phyloP scores from a whole-genome alignment of 35 echinoderm and acorn worm genomes.

The Stichopus chloronotus region DNA sequence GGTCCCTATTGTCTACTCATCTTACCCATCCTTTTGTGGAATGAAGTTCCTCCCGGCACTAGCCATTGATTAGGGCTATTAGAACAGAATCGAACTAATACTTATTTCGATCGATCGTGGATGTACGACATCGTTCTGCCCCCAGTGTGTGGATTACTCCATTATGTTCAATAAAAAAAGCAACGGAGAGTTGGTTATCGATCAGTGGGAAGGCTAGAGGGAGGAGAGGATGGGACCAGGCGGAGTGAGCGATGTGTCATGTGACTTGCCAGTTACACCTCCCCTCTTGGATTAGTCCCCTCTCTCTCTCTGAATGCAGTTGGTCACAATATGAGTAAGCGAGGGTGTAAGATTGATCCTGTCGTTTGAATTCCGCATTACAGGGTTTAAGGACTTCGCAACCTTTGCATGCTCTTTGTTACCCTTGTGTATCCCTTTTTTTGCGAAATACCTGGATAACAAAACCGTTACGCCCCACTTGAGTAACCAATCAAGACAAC shows the following conservation, averaged over 20 bases:
- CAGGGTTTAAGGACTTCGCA: neutral
- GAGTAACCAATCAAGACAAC: neutral
- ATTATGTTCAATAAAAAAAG: too few species aligned
- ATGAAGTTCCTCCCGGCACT: too few species aligned
- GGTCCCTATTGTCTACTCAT: too few species aligned
- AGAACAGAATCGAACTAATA: too few species aligned
- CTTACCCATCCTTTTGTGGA: too few species aligned
- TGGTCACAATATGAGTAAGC: neutral
- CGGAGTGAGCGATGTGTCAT: neutral
- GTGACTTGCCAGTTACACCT: neutral
- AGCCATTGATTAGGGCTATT: too few species aligned
- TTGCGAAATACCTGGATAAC: neutral
- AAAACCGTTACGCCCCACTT: neutral
- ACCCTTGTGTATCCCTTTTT: neutral
- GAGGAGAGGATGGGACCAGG: neutral
- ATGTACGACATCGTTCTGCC: too few species aligned
- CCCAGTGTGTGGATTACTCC: too few species aligned
- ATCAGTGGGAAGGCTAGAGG: neutral
- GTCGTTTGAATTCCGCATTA: neutral
- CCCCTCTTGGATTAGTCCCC: neutral
- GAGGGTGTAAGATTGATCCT: neutral
- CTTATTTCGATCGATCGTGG: too few species aligned
- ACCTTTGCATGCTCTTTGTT: neutral
- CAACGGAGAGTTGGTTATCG: neutral
- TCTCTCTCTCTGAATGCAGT: neutral